phyloP scores from a whole-genome alignment of 2,797 vertebrate genomes.

The Esox masquinongy region DNA sequence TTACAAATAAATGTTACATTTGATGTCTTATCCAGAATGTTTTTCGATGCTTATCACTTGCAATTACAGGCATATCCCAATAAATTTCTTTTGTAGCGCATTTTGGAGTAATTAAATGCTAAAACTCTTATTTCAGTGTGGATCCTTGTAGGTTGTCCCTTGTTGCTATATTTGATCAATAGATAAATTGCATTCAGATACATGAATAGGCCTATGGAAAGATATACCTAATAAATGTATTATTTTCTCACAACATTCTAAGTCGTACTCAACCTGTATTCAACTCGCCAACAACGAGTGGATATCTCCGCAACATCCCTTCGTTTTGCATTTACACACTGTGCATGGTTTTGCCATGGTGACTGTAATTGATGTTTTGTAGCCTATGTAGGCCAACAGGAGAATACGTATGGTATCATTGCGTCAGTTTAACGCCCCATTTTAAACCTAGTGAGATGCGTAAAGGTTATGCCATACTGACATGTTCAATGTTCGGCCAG shows the following conservation, averaged over 20 bases:
- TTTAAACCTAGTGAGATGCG: constrained; percentile 7
- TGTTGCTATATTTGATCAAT: not conserved
- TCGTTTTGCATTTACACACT: not conserved
- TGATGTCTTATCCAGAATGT: not conserved
- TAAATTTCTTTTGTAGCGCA: not conserved
- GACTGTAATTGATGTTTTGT: not conserved
- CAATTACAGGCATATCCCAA: not conserved
- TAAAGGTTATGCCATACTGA: constrained; percentile 11
- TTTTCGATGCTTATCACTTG: not conserved
- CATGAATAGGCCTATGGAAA: not conserved
- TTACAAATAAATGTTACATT: not conserved
- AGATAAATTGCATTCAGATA: not conserved
- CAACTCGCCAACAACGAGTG: too few species aligned
- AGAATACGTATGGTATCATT: not conserved
- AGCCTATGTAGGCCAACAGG: not conserved
- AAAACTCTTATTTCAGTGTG: not conserved
- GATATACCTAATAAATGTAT: not conserved
- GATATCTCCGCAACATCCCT: not conserved
- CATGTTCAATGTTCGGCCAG: constrained; percentile 27
- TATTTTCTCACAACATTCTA: not conserved
- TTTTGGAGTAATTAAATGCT: not conserved
- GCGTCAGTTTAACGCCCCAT: not conserved
- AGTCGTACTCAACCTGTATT: not conserved
- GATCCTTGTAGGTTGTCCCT: not conserved
- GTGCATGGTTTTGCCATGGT: not conserved